A percentile compares a stretch with the other conserved stretches of the same genome.
Conservation (phyloP, 2,888 invertebrate genomes). For the Leucophora obtusa region DNA sequence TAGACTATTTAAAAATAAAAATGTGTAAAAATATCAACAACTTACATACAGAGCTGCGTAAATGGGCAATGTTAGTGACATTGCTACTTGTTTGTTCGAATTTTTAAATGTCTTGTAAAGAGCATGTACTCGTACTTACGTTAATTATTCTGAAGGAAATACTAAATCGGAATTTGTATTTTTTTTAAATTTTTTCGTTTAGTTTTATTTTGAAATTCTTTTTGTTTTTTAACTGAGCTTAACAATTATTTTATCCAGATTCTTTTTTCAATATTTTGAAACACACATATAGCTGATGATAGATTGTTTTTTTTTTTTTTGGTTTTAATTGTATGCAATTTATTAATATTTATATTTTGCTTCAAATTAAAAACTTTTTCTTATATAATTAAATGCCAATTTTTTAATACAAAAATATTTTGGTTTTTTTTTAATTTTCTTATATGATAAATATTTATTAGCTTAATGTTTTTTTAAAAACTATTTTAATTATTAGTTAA, state of each 20-base stretch:
- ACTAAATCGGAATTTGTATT: neutral
- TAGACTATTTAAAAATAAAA: neutral
- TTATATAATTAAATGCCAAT: slow-evolving; percentile 15
- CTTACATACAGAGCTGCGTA: no score
- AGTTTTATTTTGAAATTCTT: slow-evolving; percentile 38
- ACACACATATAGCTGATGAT: slow-evolving; percentile 51
- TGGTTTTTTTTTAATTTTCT: slow-evolving; percentile 2
- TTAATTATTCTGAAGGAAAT: neutral
- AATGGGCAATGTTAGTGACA: neutral
- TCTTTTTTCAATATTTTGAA: slow-evolving; percentile 16
- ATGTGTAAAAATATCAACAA: neutral
- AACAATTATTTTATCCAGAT: slow-evolving; percentile 43
- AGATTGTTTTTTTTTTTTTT: slow-evolving; percentile 37
- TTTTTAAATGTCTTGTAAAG: no score
- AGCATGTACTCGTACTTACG: no score
- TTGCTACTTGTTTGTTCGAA: neutral
- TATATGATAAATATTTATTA: slow-evolving; percentile 15
- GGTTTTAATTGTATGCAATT: no score
- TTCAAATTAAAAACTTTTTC: slow-evolving; percentile 1
- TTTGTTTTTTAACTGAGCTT: slow-evolving; percentile 53
- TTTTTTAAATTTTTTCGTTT: slow-evolving; percentile 13
- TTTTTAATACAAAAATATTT: slow-evolving; percentile 51
- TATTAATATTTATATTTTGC: neutral
- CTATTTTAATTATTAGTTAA: slow-evolving; percentile 8
- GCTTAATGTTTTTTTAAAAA: slow-evolving; percentile 25